Evolutionary conservation across 1,140 invertebrate genomes (phyloP), one percentile per base, ranked within the genome.

Genomic region (Zaprionus tsacasi): DNA sequence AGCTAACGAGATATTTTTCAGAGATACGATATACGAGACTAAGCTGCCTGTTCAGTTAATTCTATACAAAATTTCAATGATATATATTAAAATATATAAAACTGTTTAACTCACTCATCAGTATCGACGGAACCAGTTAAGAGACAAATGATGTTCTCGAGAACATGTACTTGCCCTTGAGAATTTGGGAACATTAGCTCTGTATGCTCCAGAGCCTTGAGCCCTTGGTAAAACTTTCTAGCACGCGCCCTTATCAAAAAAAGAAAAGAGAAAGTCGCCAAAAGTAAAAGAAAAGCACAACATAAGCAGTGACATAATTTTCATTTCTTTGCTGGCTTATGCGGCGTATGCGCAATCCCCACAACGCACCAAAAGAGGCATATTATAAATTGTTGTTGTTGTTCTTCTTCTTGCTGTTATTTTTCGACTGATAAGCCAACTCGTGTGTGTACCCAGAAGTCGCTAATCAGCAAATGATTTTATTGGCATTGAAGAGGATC

Each of bases 381-480:
- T 76, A 81, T 88, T 88, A 88, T 81, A 88, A 88, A 89, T 88
- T 88, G n/a, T 45, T 81, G 48, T 55, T 79, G 55, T 67, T 36
- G 15, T n/a, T 21, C 21, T 21, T 21, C 21, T 21, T 21, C 21
- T 21, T 21, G 43, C 43, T 48, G 15, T 13, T 67, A 30, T 30
- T 30, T 30, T 30, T 54, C 25, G 30, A 30, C 67, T 58, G 71
- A 70, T 70, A 74, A 70, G 66, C 40, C 67, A 58, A 52, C 40
- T 74, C 25, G 64, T 40, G 30, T 45, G 50, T 70, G 64, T 17
- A 12, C 38, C 17, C 35, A 40, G 54, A 58, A 50, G 66, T 74
- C 25, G 76, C 83, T 88, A 87, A 88, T 87, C 82, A 87, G 82
- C 64, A 78, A 75, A 81, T 76, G 70, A 80, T 74, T 87, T 79